Base-by-base conservation (phyloP, 2,888 invertebrate species). In the Drosophila crucigera region DNA sequence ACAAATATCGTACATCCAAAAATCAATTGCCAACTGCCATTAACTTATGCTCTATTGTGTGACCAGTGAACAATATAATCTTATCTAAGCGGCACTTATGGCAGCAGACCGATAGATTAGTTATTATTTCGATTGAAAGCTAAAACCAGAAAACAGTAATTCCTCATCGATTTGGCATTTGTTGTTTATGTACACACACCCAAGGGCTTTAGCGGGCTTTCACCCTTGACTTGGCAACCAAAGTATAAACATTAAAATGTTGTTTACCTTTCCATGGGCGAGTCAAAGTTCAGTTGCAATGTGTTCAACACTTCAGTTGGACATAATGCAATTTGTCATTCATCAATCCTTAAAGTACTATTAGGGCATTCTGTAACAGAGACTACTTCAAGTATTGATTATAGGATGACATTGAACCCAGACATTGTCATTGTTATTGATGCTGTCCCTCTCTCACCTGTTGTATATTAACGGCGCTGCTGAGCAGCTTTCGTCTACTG, bases 401-500 rank as follows among this genome's bases (percentile, higher is more conserved):
- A 67, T 30, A 16, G 25, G 30, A 69, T 79, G 88, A 53, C 88
- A 79, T 74, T 90, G 90, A 84, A 79, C 88, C 52, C 30, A 41
- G 73, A 60, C 65, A 31, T 56, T 65, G 61, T 62, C 37, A 47
- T 41, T 70, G 33, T 31, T 47, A 28, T 60, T 58, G 67, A 31
- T 64, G 68, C 31, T 65, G 71, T n/a, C 47, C 25, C 37, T 67
- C 52, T 43, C 58, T 61, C 55, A 35, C 47, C 68, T 63, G 73
- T 56, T 68, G 56, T 47, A 70, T 70, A 89, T 84, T 87, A 87
- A 87, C 84, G 87, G 82, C 70, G 65, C 59, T 80, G 14, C 7
- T 41, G 73, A 66, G 50, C 68, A 73, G 54, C 61, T 74, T 53
- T 60, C 74, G 84, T 84, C 76, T 80, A 69, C 82, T 78, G 84